Evolutionary conservation across 2,113 vertebrate genomes (phyloP).

Genomic region (Jacana jacana): DNA sequence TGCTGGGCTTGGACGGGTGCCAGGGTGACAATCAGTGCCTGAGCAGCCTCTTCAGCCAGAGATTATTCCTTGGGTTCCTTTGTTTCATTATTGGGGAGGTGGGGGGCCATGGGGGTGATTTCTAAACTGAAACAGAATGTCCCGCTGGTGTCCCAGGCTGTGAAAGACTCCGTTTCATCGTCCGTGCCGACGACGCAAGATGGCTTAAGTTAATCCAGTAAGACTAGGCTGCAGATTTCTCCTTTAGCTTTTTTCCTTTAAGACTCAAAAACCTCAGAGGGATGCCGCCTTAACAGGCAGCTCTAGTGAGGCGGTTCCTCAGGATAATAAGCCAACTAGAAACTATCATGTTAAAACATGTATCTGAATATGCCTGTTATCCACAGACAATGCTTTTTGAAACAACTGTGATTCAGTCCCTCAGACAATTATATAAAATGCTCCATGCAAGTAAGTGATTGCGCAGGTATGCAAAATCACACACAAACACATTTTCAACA

Average conservation of each 20-base stretch:
- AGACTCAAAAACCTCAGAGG: conserved; percentile 26
- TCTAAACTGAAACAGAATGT: conserved; percentile 85
- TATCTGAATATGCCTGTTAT: conserved; percentile 9
- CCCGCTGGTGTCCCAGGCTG: conserved; percentile 77
- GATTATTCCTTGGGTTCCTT: conserved; percentile 76
- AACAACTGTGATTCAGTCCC: background rate
- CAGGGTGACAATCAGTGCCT: conserved; percentile 85
- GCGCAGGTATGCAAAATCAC: background rate
- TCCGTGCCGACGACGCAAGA: conserved; percentile 27
- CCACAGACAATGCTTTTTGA: background rate
- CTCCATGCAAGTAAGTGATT: background rate
- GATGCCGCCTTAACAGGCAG: background rate
- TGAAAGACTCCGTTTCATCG: conserved; percentile 55
- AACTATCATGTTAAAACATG: conserved; percentile 40
- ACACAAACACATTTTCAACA: background rate
- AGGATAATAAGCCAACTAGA: background rate
- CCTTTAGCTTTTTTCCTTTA: conserved; percentile 18
- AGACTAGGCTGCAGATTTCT: conserved; percentile 58
- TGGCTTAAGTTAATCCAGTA: conserved; percentile 79
- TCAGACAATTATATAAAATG: background rate
- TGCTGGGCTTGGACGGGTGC: conserved; percentile 75
- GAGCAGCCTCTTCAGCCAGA: conserved; percentile 77
- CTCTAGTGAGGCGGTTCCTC: background rate
- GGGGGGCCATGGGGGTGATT: conserved; percentile 63
- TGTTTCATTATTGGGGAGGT: conserved; percentile 77